Evolutionary conservation across 2,888 invertebrate species (phyloP), one percentile per base, ranked within the genome.

Genomic region (Podotricha telesiphe): DNA sequence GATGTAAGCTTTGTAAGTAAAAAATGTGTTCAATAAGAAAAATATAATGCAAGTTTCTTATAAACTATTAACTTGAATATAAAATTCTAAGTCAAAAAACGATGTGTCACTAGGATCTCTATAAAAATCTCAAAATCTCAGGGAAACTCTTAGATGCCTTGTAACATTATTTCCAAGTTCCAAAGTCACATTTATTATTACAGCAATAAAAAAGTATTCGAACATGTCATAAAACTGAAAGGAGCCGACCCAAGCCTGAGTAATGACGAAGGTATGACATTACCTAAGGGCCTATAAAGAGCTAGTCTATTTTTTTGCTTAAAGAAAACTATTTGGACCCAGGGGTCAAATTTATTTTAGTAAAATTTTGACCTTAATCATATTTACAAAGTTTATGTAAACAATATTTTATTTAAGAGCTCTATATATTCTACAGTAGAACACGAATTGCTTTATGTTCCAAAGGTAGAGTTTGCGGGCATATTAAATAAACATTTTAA

Each of bases 401-500:
- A 59, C 6, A 45, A 45, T 28, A 11, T 45, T 59, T n/a, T 59
- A 22, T 22, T 59, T 22, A 59, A 45, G 22, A 45, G 45, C 59
- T 28, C 45, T 59, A 59, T 59, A 22, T 22, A 10, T 2, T n/a
- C 0, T 22, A 45, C 0, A 11, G 13, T 59, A 59, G 22, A 45
- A 22, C 17, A 45, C 17, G 45, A 59, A 10, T 59, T 59, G 28
- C 45, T 59, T 11, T 28, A 17, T 22, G 11, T 59, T 45, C n/a
- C n/a, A 22, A 45, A 42, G 59, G 59, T 28, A 59, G 22, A 45
- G 51, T 65, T 55, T 42, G 55, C 37, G 55, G 55, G 28, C 45
- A 53, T 45, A 65, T 45, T 42, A 55, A 55, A 65, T 65, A 64
- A 64, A 64, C 51, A 64, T 51, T 64, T 64, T 64, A 64, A 64